Evolutionary conservation across 2,113 vertebrate genomes (phyloP), one percentile per base, ranked within the genome.

Genomic region (Oreochromis spilurus): DNA sequence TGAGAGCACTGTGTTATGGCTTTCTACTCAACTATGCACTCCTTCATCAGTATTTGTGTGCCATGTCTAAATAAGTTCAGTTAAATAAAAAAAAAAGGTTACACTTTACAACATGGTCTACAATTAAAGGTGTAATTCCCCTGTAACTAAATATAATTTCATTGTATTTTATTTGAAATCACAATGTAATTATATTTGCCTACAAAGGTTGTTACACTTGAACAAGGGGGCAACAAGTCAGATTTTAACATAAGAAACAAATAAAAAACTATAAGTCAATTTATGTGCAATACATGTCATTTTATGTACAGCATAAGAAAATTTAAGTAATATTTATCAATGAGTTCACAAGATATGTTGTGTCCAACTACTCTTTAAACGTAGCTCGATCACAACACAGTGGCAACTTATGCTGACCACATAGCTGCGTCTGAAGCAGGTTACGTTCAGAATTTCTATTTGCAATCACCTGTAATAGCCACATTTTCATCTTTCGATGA

Each of bases 191-290:
- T 65, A n/a, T 65, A 0, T 65, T 65, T 65, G 17, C 10, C 10
- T 65, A 38, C 31, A 65, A 65, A 65, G 31, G 60, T 38, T 65
- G 10, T n/a, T 65, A 65, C 31, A n/a, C 31, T 65, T n/a, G 10
- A 65, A 65, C 31, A 65, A n/a, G 17, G 4, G 2, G 0, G 17
- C 60, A 65, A n/a, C 36, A 65, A 65, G n/a, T 38, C 0, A 1
- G 10, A 36, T 65, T 65, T 65, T 36, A 65, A 65, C 4, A 65
- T 38, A 38, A 65, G 19, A 65, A 21, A 38, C 34, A 0, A 38
- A 38, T 65, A 38, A 65, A 38, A 65, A 38, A 38, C 34, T 65
- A 36, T 2, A n/a, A 7, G 31, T 38, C 34, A 65, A 21, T 38
- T 65, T 38, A 65, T 2, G 34, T 65, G 60, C 34, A 38, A 65